Percentiles rank a stretch among this genome's conserved stretches.
Conservation (phyloP, 37 sponge, comb jelly and placozoan genomes). For the Oscarella lobularis region DNA sequence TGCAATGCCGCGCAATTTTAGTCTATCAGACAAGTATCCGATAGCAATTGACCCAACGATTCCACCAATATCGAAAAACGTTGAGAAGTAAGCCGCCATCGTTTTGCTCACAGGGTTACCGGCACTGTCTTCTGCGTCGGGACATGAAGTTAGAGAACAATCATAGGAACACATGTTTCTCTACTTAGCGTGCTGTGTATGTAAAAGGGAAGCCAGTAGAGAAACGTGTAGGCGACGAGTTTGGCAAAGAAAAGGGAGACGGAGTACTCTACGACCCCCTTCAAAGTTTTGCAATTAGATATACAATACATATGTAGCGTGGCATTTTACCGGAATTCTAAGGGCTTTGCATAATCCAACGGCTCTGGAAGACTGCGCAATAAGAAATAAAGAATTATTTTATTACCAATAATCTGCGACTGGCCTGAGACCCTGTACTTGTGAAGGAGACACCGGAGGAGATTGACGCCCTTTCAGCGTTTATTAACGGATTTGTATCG, state of each 20-base stretch:
- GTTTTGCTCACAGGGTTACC: too few relatives aligned
- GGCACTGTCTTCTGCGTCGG: too few relatives aligned
- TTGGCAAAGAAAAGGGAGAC: constrained; percentile 81
- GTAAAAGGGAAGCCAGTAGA: constrained; percentile 80
- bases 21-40: not conserved
- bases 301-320: too few relatives aligned
- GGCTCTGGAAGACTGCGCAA: too few relatives aligned
- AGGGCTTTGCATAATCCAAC: constrained; percentile 48
- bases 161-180: too few relatives aligned
- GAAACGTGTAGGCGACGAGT: constrained; percentile 72
- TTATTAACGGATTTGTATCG: too few relatives aligned
- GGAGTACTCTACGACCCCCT: constrained; percentile 87
- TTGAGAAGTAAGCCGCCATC: constrained; percentile 51
- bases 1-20: not conserved
- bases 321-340: constrained; percentile 55
- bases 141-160: too few relatives aligned
- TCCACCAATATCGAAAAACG: constrained; percentile 71
- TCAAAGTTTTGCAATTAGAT: not conserved
- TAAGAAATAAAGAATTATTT: too few relatives aligned
- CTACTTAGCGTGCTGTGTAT: constrained; percentile 4
- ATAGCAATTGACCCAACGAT: constrained; percentile 30
- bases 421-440: too few relatives aligned
- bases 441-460: too few relatives aligned
- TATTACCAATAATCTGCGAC: too few relatives aligned
- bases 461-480: too few relatives aligned